A percentile compares a stretch with the other conserved stretches of the same genome.
phyloP scores from a whole-genome alignment of 2,888 invertebrate species.

The Carabus problematicus region DNA sequence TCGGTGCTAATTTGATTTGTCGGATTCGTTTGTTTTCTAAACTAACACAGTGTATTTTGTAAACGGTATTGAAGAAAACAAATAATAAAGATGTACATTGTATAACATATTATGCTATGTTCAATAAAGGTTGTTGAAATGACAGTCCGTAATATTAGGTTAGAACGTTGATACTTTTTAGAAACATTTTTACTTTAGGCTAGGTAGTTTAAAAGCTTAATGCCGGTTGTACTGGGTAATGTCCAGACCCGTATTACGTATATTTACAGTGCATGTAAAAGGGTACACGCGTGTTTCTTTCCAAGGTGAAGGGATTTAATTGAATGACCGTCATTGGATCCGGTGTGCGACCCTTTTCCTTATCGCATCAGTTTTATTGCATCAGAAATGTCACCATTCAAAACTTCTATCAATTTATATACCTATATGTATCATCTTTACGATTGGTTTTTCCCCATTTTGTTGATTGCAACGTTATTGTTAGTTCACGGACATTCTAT shows the following conservation, averaged over 20 bases:
- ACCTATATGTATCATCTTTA: too few relatives aligned
- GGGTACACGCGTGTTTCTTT: background rate
- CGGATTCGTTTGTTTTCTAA: conserved; percentile 3
- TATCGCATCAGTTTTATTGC: too few relatives aligned
- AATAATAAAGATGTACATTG: too few relatives aligned
- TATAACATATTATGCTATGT: background rate
- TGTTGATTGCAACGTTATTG: too few relatives aligned
- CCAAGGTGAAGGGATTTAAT: background rate
- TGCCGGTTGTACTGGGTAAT: background rate
- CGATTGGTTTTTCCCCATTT: too few relatives aligned
- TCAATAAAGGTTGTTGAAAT: background rate
- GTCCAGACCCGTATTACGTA: background rate
- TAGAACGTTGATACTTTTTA: background rate
- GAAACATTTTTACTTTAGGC: background rate
- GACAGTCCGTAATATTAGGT: background rate
- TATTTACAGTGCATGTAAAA: conserved; percentile 12
- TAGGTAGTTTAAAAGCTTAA: conserved; percentile 1
- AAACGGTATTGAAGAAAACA: too few relatives aligned
- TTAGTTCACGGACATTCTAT: too few relatives aligned
- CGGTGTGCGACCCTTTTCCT: too few relatives aligned
- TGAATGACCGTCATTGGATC: too few relatives aligned
- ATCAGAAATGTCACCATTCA: too few relatives aligned
- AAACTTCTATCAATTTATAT: too few relatives aligned
- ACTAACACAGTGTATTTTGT: background rate
- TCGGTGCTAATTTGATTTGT: background rate